phyloP scores from a whole-genome alignment of 2,113 vertebrate species.

The Callopanchax toddi region DNA sequence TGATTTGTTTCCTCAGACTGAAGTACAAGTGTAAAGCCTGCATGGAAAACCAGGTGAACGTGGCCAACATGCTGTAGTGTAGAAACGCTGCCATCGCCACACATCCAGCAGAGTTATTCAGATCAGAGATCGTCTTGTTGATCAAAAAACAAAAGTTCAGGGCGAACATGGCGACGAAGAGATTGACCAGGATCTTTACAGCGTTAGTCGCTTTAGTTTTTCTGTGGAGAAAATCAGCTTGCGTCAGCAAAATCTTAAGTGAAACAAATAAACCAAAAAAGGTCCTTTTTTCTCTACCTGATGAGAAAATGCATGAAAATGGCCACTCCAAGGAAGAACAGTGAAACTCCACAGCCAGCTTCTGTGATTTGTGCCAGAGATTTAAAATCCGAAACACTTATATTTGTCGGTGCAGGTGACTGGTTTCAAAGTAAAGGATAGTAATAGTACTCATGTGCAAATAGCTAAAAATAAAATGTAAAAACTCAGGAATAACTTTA shows the following conservation, averaged over 20 bases:
- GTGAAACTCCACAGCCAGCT: slow-evolving; percentile 63
- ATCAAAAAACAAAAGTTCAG: slow-evolving; percentile 80
- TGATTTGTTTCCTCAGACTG: slow-evolving; percentile 61
- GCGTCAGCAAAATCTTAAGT: background rate
- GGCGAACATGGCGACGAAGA: slow-evolving; percentile 75
- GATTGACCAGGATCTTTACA: slow-evolving; percentile 74
- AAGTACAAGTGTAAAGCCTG: slow-evolving; percentile 83
- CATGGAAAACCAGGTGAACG: slow-evolving; percentile 82
- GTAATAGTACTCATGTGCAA: background rate
- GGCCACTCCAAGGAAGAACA: slow-evolving; percentile 56
- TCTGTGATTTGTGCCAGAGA: slow-evolving; percentile 60
- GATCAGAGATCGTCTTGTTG: slow-evolving; percentile 40
- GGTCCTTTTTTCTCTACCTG: slow-evolving; percentile 25
- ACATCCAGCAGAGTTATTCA: slow-evolving; percentile 12
- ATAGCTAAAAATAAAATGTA: background rate
- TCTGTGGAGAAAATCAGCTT: slow-evolving; percentile 31
- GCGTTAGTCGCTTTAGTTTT: slow-evolving; percentile 67
- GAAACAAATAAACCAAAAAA: background rate
- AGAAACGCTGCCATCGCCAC: slow-evolving; percentile 62
- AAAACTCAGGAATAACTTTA: background rate
- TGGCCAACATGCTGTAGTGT: slow-evolving; percentile 83
- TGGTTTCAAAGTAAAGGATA: background rate
- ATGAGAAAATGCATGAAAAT: slow-evolving; percentile 60
- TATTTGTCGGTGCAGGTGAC: slow-evolving; percentile 24
- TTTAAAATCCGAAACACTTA: slow-evolving; percentile 18